Base-by-base conservation (phyloP, 2,113 vertebrate genomes). In the Callithrix jacchus region DNA sequence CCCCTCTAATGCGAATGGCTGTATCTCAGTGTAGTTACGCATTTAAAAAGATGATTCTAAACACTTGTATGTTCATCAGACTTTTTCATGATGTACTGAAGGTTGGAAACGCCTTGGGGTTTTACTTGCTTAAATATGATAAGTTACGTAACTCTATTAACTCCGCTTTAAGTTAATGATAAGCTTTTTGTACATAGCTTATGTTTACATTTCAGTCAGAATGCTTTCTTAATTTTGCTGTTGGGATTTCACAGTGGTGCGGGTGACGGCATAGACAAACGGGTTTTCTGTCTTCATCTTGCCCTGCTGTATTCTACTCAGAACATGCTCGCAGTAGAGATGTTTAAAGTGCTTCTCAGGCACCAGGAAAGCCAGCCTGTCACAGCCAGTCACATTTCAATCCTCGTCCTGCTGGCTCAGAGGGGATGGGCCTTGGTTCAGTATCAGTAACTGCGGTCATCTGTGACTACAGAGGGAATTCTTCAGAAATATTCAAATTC, bases 311-410 rank as follows among this genome's bases (percentile, higher is more conserved):
- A 17, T 49, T 52, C 23, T 54, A 1, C 17, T 54, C 11, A 37
- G 49, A 37, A 83, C 21, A 30, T 11, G 21, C 58, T 27, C 12
- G 4, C 14, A 2, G 6, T 7, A 11, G 56, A 20, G 58, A 20
- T 64, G 27, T 64, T 37, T 5, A 8, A 23, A 40, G 30, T 52
- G 73, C 49, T 23, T 0, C 0, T 35, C 4, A 37, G 17, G 14
- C 37, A 0, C 18, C 0, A 5, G 37, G 35, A 18, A 27, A 0
- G 4, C 35, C 1, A 42, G 4, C 25, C n/a, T 2, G 1, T 0
- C 0, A 17, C 17, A 21, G 40, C 35, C 11, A 3, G 2, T 40
- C n/a, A 1, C 0, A 1, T 2, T 2, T 12, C 27, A 3, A 3
- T 13, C 37, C 56, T 47, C 1, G 0, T 52, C 40, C 74, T 52